Conservation (phyloP, 2,888 invertebrate genomes). For the Melolontha melolontha region DNA sequence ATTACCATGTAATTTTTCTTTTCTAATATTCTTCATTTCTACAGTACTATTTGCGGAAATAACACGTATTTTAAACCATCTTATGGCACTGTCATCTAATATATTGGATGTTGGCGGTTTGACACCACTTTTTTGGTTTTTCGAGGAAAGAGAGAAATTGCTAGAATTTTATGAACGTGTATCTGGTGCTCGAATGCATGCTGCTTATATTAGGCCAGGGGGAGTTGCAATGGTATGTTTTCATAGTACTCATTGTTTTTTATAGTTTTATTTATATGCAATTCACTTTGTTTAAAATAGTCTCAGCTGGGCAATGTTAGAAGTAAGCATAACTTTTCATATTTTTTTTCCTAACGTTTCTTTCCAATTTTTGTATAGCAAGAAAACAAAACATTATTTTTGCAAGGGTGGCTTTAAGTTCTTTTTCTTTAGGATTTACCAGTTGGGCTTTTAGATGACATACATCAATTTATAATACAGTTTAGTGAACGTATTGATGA, state of each 20-base stretch:
- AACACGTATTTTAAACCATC: slow-evolving; percentile 95
- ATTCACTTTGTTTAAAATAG: too few relatives aligned
- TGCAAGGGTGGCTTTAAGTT: too few relatives aligned
- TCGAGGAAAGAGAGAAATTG: slow-evolving; percentile 97
- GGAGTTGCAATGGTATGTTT: slow-evolving; percentile 75
- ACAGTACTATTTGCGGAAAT: slow-evolving; percentile 94
- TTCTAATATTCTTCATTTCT: slow-evolving; percentile 46
- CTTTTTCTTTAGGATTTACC: slow-evolving; percentile 81
- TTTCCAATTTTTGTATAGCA: too few relatives aligned
- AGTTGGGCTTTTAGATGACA: slow-evolving; percentile 95
- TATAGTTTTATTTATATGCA: too few relatives aligned
- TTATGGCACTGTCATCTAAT: slow-evolving; percentile 97
- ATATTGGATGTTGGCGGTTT: slow-evolving; percentile 97
- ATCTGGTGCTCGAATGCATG: slow-evolving; percentile 98
- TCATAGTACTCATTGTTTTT: too few relatives aligned
- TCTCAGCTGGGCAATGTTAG: too few relatives aligned
- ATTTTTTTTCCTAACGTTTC: too few relatives aligned
- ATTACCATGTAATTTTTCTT: neutral
- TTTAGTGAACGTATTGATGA: slow-evolving; percentile 95
- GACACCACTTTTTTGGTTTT: slow-evolving; percentile 99
- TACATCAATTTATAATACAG: slow-evolving; percentile 89
- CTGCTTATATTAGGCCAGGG: slow-evolving; percentile 96
- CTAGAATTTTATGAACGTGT: slow-evolving; percentile 99
- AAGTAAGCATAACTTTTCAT: too few relatives aligned
- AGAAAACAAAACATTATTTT: too few relatives aligned